Evolutionary conservation across 2,113 vertebrate genomes (phyloP).

Genomic region (Arenaria interpres): DNA sequence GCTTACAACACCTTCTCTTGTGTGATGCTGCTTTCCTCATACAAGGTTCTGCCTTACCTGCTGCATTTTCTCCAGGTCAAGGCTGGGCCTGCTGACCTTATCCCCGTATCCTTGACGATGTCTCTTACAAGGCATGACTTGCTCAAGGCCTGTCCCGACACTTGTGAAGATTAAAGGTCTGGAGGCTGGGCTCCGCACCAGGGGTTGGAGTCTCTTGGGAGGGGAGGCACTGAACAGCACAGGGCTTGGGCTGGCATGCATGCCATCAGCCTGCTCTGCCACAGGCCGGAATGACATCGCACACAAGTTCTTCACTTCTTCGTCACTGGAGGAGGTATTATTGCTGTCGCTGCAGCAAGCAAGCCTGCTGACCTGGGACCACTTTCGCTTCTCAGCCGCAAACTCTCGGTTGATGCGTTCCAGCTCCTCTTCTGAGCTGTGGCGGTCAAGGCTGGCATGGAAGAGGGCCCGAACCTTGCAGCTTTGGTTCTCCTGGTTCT

Average conservation of each 20-base stretch:
- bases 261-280: slow-evolving; percentile 41
- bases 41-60: slow-evolving; percentile 76
- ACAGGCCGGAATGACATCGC: slow-evolving; percentile 59
- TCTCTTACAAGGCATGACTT: slow-evolving; percentile 85
- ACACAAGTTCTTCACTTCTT: slow-evolving; percentile 89
- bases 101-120: slow-evolving; percentile 81
- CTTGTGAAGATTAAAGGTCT: slow-evolving; percentile 81
- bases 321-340: slow-evolving; percentile 88
- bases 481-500: slow-evolving; percentile 86
- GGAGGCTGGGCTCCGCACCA: slow-evolving; percentile 72
- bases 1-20: not conserved
- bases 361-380: slow-evolving; percentile 76
- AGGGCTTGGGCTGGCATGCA: slow-evolving; percentile 79
- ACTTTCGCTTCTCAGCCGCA: slow-evolving; percentile 81
- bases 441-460: slow-evolving; percentile 84
- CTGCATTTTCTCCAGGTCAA: slow-evolving; percentile 94
- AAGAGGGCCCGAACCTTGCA: slow-evolving; percentile 83
- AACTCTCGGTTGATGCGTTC: slow-evolving; percentile 85
- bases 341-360: slow-evolving; percentile 71
- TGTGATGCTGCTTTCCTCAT: not conserved
- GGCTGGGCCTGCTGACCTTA: slow-evolving; percentile 85
- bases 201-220: slow-evolving; percentile 84
- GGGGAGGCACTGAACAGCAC: slow-evolving; percentile 90
- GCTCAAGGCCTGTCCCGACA: slow-evolving; percentile 79
- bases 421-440: slow-evolving; percentile 90